These are phyloP conservation scores for Cyclina sinensis DNA, from an alignment of 1,140 invertebrate genomes.

Conservation along the genomic window DNA sequence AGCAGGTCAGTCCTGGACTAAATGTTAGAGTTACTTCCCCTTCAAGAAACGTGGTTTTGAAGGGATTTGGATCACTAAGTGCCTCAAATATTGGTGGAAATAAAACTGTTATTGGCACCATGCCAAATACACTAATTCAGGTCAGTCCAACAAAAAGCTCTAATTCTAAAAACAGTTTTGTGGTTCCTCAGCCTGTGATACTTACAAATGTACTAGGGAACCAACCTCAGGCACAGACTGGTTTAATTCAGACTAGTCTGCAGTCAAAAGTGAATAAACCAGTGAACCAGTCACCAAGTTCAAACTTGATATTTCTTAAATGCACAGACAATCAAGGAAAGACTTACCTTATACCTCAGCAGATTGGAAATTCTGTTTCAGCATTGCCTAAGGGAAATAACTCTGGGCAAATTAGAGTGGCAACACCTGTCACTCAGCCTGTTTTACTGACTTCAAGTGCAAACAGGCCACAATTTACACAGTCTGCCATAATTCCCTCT, in stretches of 20 bases:
- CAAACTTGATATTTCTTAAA: conserved; percentile 65
- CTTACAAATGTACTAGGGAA: conserved; percentile 31
- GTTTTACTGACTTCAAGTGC: conserved; percentile 13
- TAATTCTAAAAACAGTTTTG: conserved; percentile 43
- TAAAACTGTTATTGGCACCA: not conserved
- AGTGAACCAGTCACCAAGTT: conserved; percentile 45
- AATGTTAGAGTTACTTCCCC: not conserved
- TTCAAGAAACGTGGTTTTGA: conserved; percentile 59
- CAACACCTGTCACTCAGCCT: conserved; percentile 6
- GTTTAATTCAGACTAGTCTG: conserved; percentile 9
- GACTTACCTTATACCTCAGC: conserved; percentile 71
- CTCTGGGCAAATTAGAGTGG: not conserved
- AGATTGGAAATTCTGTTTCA: conserved; percentile 48
- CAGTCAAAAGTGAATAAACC: conserved; percentile 11
- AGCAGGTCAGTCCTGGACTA: conserved; percentile 12
- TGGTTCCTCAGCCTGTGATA: conserved; percentile 42
- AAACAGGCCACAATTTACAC: not conserved
- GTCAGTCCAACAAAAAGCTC: conserved; percentile 38
- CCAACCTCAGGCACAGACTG: conserved; percentile 7
- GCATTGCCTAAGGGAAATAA: not conserved
- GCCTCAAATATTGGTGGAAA: conserved; percentile 31
- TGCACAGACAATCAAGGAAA: conserved; percentile 72
- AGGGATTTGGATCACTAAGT: conserved; percentile 68
- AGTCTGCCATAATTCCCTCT: not conserved
- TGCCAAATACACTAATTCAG: conserved; percentile 36